A percentile compares a stretch with the other conserved stretches of the same genome.
Conservation (phyloP, 2,797 vertebrate genomes). For the Sorex maritimensis region DNA sequence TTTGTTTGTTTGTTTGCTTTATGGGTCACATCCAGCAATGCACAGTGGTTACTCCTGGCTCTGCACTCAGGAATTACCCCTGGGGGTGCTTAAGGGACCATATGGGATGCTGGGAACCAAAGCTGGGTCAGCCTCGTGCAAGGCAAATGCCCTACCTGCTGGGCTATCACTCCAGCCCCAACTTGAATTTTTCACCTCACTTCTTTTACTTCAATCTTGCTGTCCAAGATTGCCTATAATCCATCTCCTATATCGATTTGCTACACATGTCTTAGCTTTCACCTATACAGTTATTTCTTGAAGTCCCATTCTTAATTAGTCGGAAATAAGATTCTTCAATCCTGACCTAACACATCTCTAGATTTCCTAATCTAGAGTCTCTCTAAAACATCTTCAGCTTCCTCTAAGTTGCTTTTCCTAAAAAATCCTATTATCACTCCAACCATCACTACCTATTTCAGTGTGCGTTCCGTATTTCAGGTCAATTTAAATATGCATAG, state of each 20-base stretch:
- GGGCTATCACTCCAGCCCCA: no score
- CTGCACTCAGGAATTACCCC: no score
- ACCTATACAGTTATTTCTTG: not conserved
- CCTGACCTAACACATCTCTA: not conserved
- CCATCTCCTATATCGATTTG: not conserved
- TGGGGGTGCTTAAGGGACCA: no score
- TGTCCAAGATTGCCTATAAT: not conserved
- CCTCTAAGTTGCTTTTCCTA: not conserved
- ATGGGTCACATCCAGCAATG: no score
- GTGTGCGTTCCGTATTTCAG: not conserved
- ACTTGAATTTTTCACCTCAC: not conserved
- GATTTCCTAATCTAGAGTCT: not conserved
- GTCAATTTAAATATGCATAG: not conserved
- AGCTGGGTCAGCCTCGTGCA: no score
- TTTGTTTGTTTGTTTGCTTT: no score
- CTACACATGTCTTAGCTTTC: not conserved
- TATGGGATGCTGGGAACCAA: no score
- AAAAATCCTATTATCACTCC: not conserved
- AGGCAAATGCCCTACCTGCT: no score
- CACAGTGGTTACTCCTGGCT: no score
- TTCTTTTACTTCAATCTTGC: not conserved
- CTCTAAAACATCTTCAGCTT: not conserved
- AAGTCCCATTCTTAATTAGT: not conserved
- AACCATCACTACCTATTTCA: not conserved
- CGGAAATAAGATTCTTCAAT: not conserved